These are phyloP conservation scores for Machaerirhynchus nigripectus DNA, from an alignment of 2,113 vertebrate species.

Conservation along the genomic window DNA sequence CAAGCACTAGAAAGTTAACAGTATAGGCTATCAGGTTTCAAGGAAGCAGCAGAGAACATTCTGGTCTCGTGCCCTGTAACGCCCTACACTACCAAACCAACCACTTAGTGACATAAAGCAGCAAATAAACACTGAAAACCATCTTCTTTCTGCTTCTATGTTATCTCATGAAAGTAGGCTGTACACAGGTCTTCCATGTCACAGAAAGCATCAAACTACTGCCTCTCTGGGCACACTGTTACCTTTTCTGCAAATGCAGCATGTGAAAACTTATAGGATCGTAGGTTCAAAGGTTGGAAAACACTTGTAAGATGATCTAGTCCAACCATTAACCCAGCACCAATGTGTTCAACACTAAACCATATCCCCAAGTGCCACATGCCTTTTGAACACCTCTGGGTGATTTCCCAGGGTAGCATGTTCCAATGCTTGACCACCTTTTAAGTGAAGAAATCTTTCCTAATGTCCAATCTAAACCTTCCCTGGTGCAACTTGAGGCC, in stretches of 20 bases:
- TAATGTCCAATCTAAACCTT: not conserved
- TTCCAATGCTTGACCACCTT: not conserved
- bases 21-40: not conserved
- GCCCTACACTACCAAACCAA: not conserved
- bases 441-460: not conserved
- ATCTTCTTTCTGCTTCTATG: not conserved
- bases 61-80: not conserved
- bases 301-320: not conserved
- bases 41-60: not conserved
- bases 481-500: not conserved
- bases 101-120: not conserved
- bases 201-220: not conserved
- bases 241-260: not conserved
- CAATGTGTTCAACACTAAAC: not conserved
- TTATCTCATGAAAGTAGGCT: not conserved
- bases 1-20: not conserved
- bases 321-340: not conserved
- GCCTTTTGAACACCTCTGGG: not conserved
- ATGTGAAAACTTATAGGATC: not conserved
- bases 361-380: not conserved
- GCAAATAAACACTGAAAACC: not conserved
- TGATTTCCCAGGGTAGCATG: not conserved
- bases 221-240: not conserved
- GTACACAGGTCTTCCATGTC: not conserved
- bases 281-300: not conserved